Conservation (phyloP, 2,888 invertebrate genomes). For the Silvanus unidentatus region DNA sequence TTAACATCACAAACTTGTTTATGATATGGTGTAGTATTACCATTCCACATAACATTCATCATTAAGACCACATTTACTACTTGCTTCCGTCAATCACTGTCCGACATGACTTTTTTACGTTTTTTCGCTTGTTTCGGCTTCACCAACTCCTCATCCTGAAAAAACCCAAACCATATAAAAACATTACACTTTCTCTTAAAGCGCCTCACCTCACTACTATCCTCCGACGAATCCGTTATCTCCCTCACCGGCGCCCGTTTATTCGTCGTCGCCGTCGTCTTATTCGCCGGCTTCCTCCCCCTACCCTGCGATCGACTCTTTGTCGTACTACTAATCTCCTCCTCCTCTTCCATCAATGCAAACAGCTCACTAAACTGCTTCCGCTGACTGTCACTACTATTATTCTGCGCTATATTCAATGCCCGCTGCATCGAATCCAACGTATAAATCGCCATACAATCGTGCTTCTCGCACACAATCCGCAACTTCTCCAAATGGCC, state of each 20-base stretch:
- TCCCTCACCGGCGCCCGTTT: constrained; percentile 46
- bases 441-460: constrained; percentile 74
- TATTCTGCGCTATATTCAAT: constrained; percentile 78
- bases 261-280: constrained; percentile 25
- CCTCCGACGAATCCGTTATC: constrained; percentile 63
- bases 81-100: constrained; percentile 75
- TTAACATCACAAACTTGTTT: constrained; percentile 24
- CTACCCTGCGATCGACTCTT: constrained; percentile 55
- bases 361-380: constrained; percentile 88
- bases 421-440: constrained; percentile 89
- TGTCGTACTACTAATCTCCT: constrained; percentile 57
- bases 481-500: constrained; percentile 89
- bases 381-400: constrained; percentile 83
- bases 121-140: constrained; percentile 88
- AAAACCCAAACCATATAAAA: constrained; percentile 25
- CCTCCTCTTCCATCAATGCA: constrained; percentile 84
- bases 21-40: constrained; percentile 24
- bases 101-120: constrained; percentile 85
- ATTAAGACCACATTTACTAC: background rate
- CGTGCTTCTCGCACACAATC: constrained; percentile 61
- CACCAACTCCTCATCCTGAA: constrained; percentile 82
- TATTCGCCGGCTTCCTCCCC: constrained; percentile 44
- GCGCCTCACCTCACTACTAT: constrained; percentile 75
- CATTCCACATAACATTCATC: too few relatives aligned
- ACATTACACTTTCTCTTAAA: too few relatives aligned